These are phyloP conservation scores for Siniperca knerii DNA, from an alignment of 2,113 vertebrate species.

Conservation along the genomic window DNA sequence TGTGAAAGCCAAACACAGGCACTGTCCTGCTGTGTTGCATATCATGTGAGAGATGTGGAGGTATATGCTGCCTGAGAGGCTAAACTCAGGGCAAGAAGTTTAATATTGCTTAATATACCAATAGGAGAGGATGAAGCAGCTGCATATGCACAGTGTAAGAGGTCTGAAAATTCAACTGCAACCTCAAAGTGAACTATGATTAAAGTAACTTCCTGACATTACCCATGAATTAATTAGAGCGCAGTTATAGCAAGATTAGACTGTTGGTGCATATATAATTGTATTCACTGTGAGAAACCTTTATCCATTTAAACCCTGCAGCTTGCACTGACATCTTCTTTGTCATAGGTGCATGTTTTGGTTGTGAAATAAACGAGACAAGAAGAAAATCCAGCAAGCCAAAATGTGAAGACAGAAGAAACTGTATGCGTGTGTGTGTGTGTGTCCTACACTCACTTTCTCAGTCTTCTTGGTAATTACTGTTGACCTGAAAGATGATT, in stretches of 20 bases:
- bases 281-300: constrained; percentile 32
- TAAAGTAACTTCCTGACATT: constrained; percentile 57
- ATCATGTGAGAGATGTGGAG: constrained; percentile 19
- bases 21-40: constrained; percentile 1
- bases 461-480: constrained; percentile 73
- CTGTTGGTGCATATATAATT: constrained; percentile 34
- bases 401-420: constrained; percentile 24
- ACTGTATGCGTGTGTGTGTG: constrained; percentile 34
- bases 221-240: constrained; percentile 54
- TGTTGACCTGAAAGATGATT: constrained; percentile 80
- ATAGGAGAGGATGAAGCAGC: background rate
- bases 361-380: constrained; percentile 52
- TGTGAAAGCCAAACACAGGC: background rate
- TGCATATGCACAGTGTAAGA: constrained; percentile 4
- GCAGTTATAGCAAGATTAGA: constrained; percentile 39
- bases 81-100: constrained; percentile 42
- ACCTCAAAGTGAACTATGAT: constrained; percentile 38
- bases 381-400: constrained; percentile 49
- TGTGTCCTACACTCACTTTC: constrained; percentile 33
- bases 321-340: constrained; percentile 43
- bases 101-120: background rate
- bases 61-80: constrained; percentile 12
- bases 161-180: constrained; percentile 34
- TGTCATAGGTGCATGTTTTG: constrained; percentile 58
- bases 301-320: constrained; percentile 42